These are phyloP conservation scores for Pandion haliaetus DNA, from an alignment of 2,113 vertebrate species.

Conservation along the genomic window DNA sequence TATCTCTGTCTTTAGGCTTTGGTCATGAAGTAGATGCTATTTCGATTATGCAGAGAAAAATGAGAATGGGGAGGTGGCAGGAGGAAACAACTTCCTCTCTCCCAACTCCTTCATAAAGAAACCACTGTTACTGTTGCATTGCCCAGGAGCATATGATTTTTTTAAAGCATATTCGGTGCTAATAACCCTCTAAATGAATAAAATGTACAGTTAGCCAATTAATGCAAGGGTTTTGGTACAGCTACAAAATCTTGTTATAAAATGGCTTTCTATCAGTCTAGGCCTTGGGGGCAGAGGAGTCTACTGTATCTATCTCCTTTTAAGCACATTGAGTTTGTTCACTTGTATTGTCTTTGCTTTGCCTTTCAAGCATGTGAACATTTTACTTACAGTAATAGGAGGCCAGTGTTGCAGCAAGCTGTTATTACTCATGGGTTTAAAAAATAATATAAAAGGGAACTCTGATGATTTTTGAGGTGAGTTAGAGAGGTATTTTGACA, in stretches of 20 bases:
- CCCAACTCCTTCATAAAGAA: background rate
- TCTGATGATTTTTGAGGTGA: background rate
- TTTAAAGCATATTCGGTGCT: background rate
- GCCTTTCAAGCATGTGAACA: background rate
- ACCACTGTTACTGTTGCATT: background rate
- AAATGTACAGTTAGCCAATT: constrained; percentile 11
- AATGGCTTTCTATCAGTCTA: constrained; percentile 6
- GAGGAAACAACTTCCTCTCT: background rate
- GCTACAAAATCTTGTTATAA: background rate
- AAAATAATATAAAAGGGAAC: background rate
- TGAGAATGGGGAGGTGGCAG: background rate
- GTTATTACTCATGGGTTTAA: background rate
- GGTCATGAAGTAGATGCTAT: background rate
- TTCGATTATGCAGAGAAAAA: background rate
- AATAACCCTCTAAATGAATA: background rate
- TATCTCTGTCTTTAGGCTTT: background rate
- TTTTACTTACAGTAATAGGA: constrained; percentile 26
- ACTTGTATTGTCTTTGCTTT: constrained; percentile 21
- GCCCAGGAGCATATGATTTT: background rate
- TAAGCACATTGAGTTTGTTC: constrained; percentile 8
- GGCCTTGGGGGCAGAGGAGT: background rate
- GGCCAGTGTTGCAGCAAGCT: background rate
- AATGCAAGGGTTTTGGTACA: constrained; percentile 6
- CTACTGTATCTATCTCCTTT: background rate
- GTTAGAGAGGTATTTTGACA: constrained; percentile 4